Conservation (phyloP, 1,140 invertebrate genomes). For the Trichonephila inaurata region DNA sequence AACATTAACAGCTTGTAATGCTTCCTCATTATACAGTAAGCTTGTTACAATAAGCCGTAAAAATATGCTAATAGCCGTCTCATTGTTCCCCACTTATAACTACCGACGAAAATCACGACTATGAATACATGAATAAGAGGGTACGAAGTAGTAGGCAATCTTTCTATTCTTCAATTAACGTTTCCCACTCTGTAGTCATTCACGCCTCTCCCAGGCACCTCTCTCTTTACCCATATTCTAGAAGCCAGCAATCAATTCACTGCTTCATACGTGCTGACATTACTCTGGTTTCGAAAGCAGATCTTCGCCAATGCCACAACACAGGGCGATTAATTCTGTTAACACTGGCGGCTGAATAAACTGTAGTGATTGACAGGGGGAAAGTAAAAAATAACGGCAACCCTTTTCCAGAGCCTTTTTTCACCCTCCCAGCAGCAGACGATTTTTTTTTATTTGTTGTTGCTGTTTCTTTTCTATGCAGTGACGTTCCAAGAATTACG, state of each 20-base stretch:
- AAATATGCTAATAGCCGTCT: not conserved
- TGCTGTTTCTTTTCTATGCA: not conserved
- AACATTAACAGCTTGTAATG: not conserved
- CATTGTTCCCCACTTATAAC: not conserved
- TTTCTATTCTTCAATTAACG: conserved; percentile 6
- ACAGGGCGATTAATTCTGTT: not conserved
- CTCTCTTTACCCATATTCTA: not conserved
- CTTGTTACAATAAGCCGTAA: not conserved
- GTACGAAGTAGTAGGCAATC: not conserved
- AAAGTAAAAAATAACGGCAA: conserved; percentile 24
- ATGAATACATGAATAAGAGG: conserved; percentile 20
- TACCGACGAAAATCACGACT: not conserved
- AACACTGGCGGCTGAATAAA: conserved; percentile 12
- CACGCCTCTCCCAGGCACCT: not conserved
- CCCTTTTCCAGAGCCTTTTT: not conserved
- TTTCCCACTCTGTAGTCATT: not conserved
- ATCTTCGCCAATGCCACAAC: not conserved
- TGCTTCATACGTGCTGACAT: not conserved
- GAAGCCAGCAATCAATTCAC: not conserved
- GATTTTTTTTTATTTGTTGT: not conserved
- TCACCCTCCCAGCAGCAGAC: not conserved
- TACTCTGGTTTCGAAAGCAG: not conserved
- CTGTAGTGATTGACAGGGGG: conserved; percentile 22
- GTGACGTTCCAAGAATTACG: conserved; percentile 47
- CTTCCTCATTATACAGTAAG: conserved; percentile 13